Evolutionary conservation across 2,797 vertebrate genomes (phyloP).

Genomic region (Crocodylus rhombifer): DNA sequence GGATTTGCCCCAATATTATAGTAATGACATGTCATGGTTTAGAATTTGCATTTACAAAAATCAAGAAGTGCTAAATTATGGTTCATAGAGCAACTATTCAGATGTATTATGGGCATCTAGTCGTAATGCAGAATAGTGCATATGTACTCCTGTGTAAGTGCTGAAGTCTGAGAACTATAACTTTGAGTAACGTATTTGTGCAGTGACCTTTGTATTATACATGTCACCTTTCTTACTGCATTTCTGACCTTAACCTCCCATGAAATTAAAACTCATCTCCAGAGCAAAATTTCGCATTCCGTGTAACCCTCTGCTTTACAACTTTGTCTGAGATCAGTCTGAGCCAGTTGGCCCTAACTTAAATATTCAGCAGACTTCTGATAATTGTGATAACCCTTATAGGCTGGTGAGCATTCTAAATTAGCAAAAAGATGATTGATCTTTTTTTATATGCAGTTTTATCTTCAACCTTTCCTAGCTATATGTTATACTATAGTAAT

Average conservation of each 20-base stretch:
- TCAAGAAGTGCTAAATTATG: background rate
- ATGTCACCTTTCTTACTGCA: background rate
- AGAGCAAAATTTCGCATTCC: constrained; percentile 34
- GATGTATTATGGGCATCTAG: background rate
- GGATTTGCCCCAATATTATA: background rate
- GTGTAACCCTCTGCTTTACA: constrained; percentile 37
- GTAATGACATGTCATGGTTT: background rate
- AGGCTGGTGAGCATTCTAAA: constrained; percentile 77
- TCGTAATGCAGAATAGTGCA: background rate
- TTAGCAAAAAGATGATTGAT: constrained; percentile 85
- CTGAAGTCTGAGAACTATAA: background rate
- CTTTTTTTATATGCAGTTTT: constrained; percentile 83
- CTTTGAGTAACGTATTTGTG: background rate
- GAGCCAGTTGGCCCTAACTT: constrained; percentile 60
- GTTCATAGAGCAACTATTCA: background rate
- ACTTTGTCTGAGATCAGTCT: constrained; percentile 45
- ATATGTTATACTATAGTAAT: constrained; percentile 78
- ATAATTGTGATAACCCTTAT: constrained; percentile 85
- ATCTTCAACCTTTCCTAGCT: constrained; percentile 84
- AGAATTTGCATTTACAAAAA: background rate
- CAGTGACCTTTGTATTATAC: constrained; percentile 8
- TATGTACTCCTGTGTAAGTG: background rate
- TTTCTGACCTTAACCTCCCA: constrained; percentile 3
- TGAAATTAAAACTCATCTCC: constrained; percentile 27
- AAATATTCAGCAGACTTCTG: constrained; percentile 80